Evolutionary conservation across 2,888 invertebrate genomes (phyloP), one percentile per base, ranked within the genome.

Genomic region (Folsomia candida): DNA sequence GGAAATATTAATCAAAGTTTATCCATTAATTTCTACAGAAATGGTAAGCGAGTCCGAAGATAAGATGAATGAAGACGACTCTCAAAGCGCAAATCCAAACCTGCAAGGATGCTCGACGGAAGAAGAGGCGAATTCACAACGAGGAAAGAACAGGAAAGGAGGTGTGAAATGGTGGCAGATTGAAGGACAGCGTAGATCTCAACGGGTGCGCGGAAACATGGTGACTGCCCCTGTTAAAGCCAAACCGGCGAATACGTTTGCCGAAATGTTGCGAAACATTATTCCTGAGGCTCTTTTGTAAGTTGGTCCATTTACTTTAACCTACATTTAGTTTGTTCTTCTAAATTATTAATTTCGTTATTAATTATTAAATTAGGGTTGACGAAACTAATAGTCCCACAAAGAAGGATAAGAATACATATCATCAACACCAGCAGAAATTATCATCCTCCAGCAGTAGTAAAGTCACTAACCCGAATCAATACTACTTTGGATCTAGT

Each of bases 401-500:
- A n/a, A n/a, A n/a, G n/a, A n/a, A 22, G 20, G 22, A 54, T 54
- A 54, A 54, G n/a, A n/a, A n/a, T n/a, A n/a, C n/a, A n/a, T n/a
- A n/a, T n/a, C n/a, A n/a, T n/a, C n/a, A n/a, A n/a, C n/a, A n/a
- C n/a, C n/a, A n/a, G n/a, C n/a, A n/a, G n/a, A n/a, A n/a, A n/a
- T n/a, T n/a, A n/a, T n/a, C n/a, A n/a, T n/a, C n/a, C n/a, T n/a
- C n/a, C n/a, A n/a, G n/a, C n/a, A n/a, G n/a, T n/a, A n/a, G n/a
- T n/a, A n/a, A n/a, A n/a, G n/a, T n/a, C n/a, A n/a, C n/a, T n/a
- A n/a, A n/a, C n/a, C n/a, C n/a, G n/a, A n/a, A n/a, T n/a, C n/a
- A n/a, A n/a, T n/a, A n/a, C n/a, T 91, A 91, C 83, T 91, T 91
- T 84, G 88, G 87, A 1, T 86, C 88, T 1, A 87, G 88, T 51